phyloP scores from a whole-genome alignment of 2,797 vertebrate species.

The Manis crassicaudata region DNA sequence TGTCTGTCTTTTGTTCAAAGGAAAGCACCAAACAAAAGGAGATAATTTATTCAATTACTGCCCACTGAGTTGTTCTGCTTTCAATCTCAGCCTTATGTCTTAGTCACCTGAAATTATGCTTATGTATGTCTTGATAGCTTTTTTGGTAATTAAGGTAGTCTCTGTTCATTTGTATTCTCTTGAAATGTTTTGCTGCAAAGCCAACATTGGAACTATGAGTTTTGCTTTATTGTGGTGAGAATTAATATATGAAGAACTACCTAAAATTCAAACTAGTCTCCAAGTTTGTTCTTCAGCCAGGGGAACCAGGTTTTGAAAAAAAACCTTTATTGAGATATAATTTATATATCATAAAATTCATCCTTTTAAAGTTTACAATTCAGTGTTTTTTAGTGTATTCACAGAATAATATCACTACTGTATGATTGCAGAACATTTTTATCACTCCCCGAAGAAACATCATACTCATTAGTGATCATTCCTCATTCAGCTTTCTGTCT shows the following conservation, averaged over 20 bases:
- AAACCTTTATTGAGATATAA: slow-evolving; percentile 5
- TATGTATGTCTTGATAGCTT: not conserved
- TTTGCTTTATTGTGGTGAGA: slow-evolving; percentile 38
- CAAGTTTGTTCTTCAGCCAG: slow-evolving; percentile 33
- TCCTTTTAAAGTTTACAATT: slow-evolving; percentile 27
- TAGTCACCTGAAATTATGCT: not conserved
- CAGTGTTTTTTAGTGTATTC: not conserved
- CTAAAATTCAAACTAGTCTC: slow-evolving; percentile 38
- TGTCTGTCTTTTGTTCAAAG: not conserved
- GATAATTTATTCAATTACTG: not conserved
- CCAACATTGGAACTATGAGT: slow-evolving; percentile 16
- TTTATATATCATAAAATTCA: slow-evolving; percentile 20
- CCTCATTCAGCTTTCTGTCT: not conserved
- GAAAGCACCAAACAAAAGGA: slow-evolving; percentile 35
- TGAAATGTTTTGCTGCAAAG: slow-evolving; percentile 40
- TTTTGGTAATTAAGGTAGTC: not conserved
- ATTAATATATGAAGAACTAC: not conserved
- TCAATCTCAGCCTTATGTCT: not conserved
- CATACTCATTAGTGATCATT: not conserved
- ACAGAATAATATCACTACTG: not conserved
- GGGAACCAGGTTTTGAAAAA: not conserved
- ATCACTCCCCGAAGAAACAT: not conserved
- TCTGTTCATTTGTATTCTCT: not conserved
- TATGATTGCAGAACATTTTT: not conserved
- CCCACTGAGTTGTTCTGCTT: not conserved